Evolutionary conservation across 2,888 invertebrate genomes (phyloP), one percentile per base, ranked within the genome.

Genomic region (Xanthorhoe spadicearia): DNA sequence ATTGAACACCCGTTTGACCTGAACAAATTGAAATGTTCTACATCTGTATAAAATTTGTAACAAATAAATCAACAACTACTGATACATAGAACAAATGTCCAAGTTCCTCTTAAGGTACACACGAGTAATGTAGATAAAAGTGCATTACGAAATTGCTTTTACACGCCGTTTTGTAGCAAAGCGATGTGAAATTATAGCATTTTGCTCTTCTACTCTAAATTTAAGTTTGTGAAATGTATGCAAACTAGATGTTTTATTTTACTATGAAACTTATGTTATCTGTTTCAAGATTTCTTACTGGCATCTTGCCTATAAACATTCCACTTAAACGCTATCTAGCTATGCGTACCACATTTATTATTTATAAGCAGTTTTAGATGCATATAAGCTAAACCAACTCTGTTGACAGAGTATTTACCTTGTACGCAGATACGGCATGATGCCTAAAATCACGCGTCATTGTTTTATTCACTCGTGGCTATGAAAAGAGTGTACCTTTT

Each of bases 141-240:
- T 87, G 86, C 87, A 89, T 89, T 90, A 88, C 83, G 76, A 83
- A 88, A 88, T 89, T 87, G 86, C 86, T 85, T 83, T 81, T 78
- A 82, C 85, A 83, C 80, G 75, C 79, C 78, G 78, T 83, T 85
- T 83, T 83, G 77, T 80, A 83, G 81, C 77, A 74, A 77, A 84
- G 79, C 81, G 70, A 71, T 70, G 69, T 69, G 56, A 68, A 66
- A 68, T 68, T 70, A 69, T 72, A 61, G 64, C 57, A 35, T 60
- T 63, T 56, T 49, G 57, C 61, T 49, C 23, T 56, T 56, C 49
- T 49, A 52, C 63, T 63, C 28, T 19, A 52, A 38, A 56, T 63
- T 63, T 63, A 18, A 51, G 62, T 67, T 67, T 61, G 56, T 54
- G 60, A 65, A 63, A 61, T 59, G 32, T 50, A 15, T 54, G 50